Base-by-base conservation (phyloP, 2,113 vertebrate genomes). In the Myrmecobius fasciatus region DNA sequence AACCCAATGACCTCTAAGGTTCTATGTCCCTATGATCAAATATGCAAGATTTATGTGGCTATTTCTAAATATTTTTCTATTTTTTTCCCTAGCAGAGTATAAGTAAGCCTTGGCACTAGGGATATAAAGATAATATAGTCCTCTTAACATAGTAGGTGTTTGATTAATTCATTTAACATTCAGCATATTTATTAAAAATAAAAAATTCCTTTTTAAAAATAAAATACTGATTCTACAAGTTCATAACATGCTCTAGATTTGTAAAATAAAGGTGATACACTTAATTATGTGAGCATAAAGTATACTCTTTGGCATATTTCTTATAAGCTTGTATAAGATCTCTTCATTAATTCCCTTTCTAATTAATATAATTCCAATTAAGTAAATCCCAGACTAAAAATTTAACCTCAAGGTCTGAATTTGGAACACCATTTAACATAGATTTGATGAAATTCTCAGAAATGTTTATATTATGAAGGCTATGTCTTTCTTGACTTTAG, bases 381-480 rank as follows among this genome's bases (percentile, higher is more conserved):
- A 75, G 60, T 75, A 75, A 0, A 95, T 36, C 91, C 20, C 0
- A 51, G 26, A 92, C 24, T 52, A 92, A 95, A 94, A 92, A 43
- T 48, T 52, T 52, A 94, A 43, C 22, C 22, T 90, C 88, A 67
- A 53, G 60, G 83, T 36, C 93, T 48, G n/a, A 75, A 91, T 17
- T 4, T 0, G 5, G 46, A 9, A 11, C 53, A 94, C 22, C 89
- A 60, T 52, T 91, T 91, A 96, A 95, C 36, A 75, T 2, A 47
- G 31, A 31, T 93, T 95, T 94, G 91, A 94, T 93, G 36, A 92
- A 31, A 95, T 17, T 83, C 56, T 2, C 8, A 51, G 48, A 92
- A 92, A 56, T 11, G 0, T 48, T 11, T 92, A 92, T 36, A 91
- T 67, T 3, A 89, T 92, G 12, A 54, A 14, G 28, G 1, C 31